A percentile compares a stretch with the other conserved stretches of the same genome.
These are phyloP conservation scores for Drosophila guanche DNA, from an alignment of 1,140 invertebrate species.

Conservation along the genomic window DNA sequence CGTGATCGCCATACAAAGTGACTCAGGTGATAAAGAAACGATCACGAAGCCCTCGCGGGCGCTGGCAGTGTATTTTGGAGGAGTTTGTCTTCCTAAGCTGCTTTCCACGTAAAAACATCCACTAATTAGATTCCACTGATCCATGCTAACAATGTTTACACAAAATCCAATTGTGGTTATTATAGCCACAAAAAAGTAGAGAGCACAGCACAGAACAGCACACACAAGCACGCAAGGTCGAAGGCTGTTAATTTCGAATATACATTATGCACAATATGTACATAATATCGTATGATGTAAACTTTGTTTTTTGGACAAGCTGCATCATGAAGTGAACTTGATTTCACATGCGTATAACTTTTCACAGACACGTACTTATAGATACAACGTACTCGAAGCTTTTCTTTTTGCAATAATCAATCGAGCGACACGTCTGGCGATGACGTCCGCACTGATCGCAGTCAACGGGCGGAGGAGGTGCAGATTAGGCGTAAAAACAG, in stretches of 20 bases:
- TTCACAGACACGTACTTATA: conserved; percentile 69
- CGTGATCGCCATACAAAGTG: conserved; percentile 71
- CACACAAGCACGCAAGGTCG: conserved; percentile 53
- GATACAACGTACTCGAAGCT: conserved; percentile 45
- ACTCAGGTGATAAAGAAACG: conserved; percentile 75
- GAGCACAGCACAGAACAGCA: conserved; percentile 17
- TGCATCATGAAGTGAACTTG: conserved; percentile 27
- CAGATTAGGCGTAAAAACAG: conserved; percentile 30
- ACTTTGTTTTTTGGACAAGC: conserved; percentile 25
- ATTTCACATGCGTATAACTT: conserved; percentile 28
- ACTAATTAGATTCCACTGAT: conserved; percentile 25
- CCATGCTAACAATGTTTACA: conserved; percentile 66
- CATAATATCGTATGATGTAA: conserved; percentile 2
- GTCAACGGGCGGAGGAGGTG: conserved; percentile 4
- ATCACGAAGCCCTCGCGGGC: conserved; percentile 41
- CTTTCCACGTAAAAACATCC: neutral
- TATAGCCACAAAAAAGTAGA: conserved; percentile 18
- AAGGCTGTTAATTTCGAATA: conserved; percentile 5
- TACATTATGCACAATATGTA: no score
- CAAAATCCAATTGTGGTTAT: conserved; percentile 36
- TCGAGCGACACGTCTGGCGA: conserved; percentile 72
- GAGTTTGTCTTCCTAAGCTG: conserved; percentile 1
- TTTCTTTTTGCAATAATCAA: conserved; percentile 57
- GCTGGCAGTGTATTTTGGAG: neutral
- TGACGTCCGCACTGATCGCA: conserved; percentile 70